Evolutionary conservation across 1,140 invertebrate genomes (phyloP), one percentile per base, ranked within the genome.

Genomic region (Caenorhabditis remanei): DNA sequence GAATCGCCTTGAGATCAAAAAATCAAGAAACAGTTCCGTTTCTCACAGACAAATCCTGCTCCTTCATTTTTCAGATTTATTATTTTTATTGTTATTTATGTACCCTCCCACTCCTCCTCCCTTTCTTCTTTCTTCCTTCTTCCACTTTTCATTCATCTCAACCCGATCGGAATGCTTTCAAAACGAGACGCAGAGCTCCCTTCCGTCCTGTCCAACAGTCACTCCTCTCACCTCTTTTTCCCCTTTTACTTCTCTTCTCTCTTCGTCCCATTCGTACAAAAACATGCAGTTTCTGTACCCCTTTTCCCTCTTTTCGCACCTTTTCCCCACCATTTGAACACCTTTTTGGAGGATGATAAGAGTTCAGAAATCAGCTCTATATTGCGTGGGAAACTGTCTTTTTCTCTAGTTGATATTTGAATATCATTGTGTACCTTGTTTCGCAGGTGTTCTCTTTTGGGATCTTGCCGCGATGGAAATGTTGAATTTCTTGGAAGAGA

Each of bases 181-280:
- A n/a, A 75, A 75, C 40, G 71, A 79, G 71, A 79, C 71, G 71
- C 71, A 79, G 71, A 79, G 71, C 67, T 41, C 24, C 46, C 4
- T 53, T 53, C 50, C 50, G 9, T 16, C 16, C 16, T 53, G 14
- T 58, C 55, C 19, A 71, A 71, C 65, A 71, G 71, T 79, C 40
- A 16, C 46, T 24, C 40, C 46, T 79, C 71, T 24, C 46, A 19
- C 21, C 71, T 48, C 40, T 21, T 43, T 16, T 32, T 24, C 71
- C n/a, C 53, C 71, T 14, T 50, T n/a, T 13, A 14, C 8, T 24
- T 11, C n/a, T 13, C 14, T 50, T n/a, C 14, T 32, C 11, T 63
- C 14, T 24, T 11, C 24, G 71, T 79, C 71, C 41, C 41, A 75
- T 24, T 79, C 71, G 71, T 79, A 79, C 71, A 79, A 19, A 71